Conservation (phyloP, 2,797 vertebrate genomes). For the Peromyscus eremicus region DNA sequence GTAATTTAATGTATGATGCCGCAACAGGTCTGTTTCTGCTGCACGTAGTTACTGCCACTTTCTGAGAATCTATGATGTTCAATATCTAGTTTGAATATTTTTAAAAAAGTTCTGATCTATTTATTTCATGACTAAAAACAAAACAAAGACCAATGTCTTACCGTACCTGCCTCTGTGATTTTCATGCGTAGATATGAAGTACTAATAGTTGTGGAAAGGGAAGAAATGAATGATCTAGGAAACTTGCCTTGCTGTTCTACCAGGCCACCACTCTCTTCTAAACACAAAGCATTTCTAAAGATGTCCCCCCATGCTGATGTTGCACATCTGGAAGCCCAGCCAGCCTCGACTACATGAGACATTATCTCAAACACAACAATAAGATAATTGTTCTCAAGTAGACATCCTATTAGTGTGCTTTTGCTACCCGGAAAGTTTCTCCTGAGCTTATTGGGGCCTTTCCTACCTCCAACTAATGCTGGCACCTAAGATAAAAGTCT, state of each 20-base stretch:
- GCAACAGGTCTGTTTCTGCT: neutral
- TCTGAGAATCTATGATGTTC: neutral
- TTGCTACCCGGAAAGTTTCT: slow-evolving; percentile 10
- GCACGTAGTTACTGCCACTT: neutral
- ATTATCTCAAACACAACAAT: neutral
- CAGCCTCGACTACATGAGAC: neutral
- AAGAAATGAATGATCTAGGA: neutral
- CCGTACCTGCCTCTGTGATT: slow-evolving; percentile 1
- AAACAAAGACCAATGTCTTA: neutral
- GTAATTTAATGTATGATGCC: neutral
- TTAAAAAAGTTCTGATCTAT: neutral
- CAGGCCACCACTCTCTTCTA: neutral
- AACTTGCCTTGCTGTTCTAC: neutral
- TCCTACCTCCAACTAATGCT: neutral
- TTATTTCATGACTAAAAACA: slow-evolving; percentile 27
- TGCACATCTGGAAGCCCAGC: neutral
- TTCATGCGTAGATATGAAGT: neutral
- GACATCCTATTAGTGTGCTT: neutral
- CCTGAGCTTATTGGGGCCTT: neutral
- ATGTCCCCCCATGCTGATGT: neutral
- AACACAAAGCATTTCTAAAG: slow-evolving; percentile 3
- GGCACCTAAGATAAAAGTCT: neutral
- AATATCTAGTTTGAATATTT: slow-evolving; percentile 38
- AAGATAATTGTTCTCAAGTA: neutral
- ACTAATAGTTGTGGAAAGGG: neutral